A percentile compares a stretch with the other conserved stretches of the same genome.
These are phyloP conservation scores for Pao palembangensis DNA, from an alignment of 2,113 vertebrate species.

Conservation along the genomic window DNA sequence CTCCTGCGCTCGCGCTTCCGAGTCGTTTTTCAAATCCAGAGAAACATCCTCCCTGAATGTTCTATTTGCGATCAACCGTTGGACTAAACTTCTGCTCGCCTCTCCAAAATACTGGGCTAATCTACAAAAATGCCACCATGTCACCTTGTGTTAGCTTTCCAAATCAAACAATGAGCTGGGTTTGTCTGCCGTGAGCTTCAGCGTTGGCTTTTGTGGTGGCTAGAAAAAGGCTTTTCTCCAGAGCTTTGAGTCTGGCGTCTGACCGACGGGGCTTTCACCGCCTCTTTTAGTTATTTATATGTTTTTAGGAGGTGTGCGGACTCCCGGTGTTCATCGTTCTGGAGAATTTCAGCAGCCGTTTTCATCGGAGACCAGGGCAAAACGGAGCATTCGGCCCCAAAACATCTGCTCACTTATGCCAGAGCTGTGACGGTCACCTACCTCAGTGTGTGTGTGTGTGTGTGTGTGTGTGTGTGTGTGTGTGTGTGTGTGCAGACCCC, in stretches of 20 bases:
- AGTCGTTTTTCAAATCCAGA: neutral
- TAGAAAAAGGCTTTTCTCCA: no score
- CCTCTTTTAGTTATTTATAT: constrained; percentile 34
- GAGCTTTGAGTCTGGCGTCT: no score
- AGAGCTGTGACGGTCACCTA: constrained; percentile 34
- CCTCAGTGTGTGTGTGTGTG: constrained; percentile 7
- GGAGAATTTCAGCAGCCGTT: constrained; percentile 45
- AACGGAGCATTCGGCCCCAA: constrained; percentile 45
- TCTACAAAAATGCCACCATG: no score
- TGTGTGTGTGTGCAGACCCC: constrained; percentile 16
- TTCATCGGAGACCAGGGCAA: constrained; percentile 43
- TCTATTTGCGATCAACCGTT: no score
- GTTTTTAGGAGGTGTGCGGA: constrained; percentile 58
- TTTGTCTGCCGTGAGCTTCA: no score
- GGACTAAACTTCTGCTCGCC: no score
- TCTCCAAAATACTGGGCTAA: no score
- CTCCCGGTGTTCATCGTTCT: constrained; percentile 58
- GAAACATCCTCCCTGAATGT: no score
- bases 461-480: constrained; percentile 1
- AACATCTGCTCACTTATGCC: constrained; percentile 65
- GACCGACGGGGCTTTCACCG: constrained; percentile 21
- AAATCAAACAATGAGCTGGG: no score
- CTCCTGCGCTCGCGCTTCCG: neutral
- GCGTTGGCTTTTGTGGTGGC: no score
- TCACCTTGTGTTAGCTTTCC: no score